A percentile compares a stretch with the other conserved stretches of the same genome.
These are phyloP conservation scores for Bombus vancouverensis DNA, from an alignment of 1,140 invertebrate species.

Conservation along the genomic window DNA sequence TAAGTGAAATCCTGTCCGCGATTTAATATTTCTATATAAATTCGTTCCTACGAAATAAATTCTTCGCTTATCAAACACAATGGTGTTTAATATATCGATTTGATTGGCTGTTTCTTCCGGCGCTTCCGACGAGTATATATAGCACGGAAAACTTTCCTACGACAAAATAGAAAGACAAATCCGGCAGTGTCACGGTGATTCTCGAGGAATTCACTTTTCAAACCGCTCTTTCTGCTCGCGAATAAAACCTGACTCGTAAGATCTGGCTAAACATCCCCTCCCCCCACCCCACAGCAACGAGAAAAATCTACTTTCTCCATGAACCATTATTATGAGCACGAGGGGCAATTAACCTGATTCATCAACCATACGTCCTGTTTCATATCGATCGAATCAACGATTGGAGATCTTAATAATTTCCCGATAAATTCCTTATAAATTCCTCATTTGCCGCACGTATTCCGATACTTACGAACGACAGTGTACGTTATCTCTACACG, in stretches of 20 bases:
- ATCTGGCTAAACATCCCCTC: background rate
- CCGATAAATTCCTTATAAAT: too few relatives aligned
- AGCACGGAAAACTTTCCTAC: too few relatives aligned
- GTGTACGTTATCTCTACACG: too few relatives aligned
- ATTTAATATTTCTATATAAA: too few relatives aligned
- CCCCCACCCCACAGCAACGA: background rate
- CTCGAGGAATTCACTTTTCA: background rate
- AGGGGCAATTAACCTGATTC: background rate
- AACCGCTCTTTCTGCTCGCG: background rate
- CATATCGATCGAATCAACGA: background rate
- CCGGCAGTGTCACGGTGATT: background rate
- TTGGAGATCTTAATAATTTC: too few relatives aligned
- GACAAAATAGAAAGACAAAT: background rate
- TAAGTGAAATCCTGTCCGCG: too few relatives aligned
- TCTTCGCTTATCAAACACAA: background rate
- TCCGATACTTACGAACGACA: too few relatives aligned
- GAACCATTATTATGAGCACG: background rate
- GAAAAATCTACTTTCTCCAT: background rate
- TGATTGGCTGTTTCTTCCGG: background rate
- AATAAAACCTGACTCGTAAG: background rate
- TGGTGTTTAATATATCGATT: background rate
- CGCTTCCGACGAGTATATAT: background rate
- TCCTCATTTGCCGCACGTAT: too few relatives aligned
- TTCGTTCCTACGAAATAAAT: background rate
- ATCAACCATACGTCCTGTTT: background rate